Evolutionary conservation across 2,113 vertebrate genomes (phyloP), one percentile per base, ranked within the genome.

Genomic region (Falco punctatus): DNA sequence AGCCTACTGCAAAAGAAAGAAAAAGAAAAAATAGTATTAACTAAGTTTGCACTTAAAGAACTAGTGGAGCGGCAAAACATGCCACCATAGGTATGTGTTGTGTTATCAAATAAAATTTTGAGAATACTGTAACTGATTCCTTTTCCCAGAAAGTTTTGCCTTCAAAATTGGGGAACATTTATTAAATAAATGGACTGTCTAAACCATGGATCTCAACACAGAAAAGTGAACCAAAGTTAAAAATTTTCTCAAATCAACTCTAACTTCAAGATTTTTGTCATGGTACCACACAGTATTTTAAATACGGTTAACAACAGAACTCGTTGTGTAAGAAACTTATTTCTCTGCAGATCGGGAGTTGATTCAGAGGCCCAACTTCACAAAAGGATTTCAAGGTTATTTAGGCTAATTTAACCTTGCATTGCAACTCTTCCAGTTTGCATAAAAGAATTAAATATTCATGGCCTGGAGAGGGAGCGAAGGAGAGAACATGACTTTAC

Each of bases 361-460:
- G 91, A 92, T 42, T 92, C 55, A 42, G 72, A 93, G 80, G 75
- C 86, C 74, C 30, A 67, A 32, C 91, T 90, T 92, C 70, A 89
- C 71, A 95, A 88, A 93, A 87, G 84, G 67, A 90, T 91, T 96
- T 96, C 90, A 95, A 96, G 92, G 82, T 94, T 95, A 81, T 96
- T 96, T 92, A 92, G 75, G 82, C 94, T 96, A 93, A 93, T 95
- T 96, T 96, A 95, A 95, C 96, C 96, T 96, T 93, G 90, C 91
- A 88, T 95, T 96, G 88, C 93, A 94, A 86, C 95, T 94, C 93
- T 92, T 94, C 66, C 51, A 96, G 88, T 96, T 96, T 96, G 96
- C 96, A 90, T 96, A 92, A 81, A 96, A 90, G 55, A 88, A 95
- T 86, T 93, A 96, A 96, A 97, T 94, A 96, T 96, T 96, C 86